A percentile compares a stretch with the other conserved stretches of the same genome.
phyloP scores from a whole-genome alignment of 2,113 vertebrate genomes.

The Machaerirhynchus nigripectus region DNA sequence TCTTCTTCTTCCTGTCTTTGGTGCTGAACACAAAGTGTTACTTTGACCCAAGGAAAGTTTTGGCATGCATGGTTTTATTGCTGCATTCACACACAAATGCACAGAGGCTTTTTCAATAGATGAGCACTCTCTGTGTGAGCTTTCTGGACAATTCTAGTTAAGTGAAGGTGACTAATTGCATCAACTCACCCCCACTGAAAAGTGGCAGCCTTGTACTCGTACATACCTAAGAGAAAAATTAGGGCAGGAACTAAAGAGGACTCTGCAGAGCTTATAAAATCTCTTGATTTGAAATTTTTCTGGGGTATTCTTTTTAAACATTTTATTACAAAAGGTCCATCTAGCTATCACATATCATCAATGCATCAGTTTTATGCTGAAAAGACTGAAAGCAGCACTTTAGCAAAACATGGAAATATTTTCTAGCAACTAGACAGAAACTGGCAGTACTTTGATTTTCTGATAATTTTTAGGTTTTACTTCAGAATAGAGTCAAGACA shows the following conservation, averaged over 20 bases:
- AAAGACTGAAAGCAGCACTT: constrained; percentile 30
- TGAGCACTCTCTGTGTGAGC: neutral
- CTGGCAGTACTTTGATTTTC: neutral
- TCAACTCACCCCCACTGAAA: neutral
- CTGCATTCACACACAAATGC: neutral
- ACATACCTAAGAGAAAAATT: neutral
- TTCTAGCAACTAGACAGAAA: constrained; percentile 21
- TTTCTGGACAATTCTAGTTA: neutral
- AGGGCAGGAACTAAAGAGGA: neutral
- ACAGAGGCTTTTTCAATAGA: neutral
- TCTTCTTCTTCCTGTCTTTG: neutral
- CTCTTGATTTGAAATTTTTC: neutral
- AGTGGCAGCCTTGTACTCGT: neutral
- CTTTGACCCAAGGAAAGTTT: neutral
- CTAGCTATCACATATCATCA: neutral
- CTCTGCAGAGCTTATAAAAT: neutral
- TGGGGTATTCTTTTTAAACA: neutral
- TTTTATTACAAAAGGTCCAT: neutral
- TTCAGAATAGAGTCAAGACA: neutral
- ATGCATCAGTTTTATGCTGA: neutral
- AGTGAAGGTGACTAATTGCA: constrained; percentile 1
- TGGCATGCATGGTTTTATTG: neutral
- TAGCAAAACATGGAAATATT: constrained; percentile 11
- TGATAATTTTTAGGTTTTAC: neutral
- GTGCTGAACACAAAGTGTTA: neutral